Evolutionary conservation across 2,797 vertebrate genomes (phyloP).

Genomic region (Anguilla marmorata): DNA sequence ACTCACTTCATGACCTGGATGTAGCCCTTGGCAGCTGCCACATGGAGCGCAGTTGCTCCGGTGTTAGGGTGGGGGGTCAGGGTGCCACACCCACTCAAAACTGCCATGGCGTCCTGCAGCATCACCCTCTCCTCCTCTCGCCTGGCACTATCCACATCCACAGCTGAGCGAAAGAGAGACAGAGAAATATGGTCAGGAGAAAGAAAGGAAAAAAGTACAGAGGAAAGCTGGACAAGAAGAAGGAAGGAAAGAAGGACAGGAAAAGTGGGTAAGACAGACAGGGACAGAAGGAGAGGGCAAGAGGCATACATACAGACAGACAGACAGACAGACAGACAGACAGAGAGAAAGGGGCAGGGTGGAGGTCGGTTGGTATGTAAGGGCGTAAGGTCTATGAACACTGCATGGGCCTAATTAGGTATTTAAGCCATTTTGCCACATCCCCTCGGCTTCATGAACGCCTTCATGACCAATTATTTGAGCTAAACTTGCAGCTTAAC

Average conservation of each 20-base stretch:
- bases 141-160: constrained; percentile 78
- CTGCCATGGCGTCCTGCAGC: constrained; percentile 74
- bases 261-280: not conserved
- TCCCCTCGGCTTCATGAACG: not conserved
- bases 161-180: constrained; percentile 57
- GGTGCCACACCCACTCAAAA: constrained; percentile 65
- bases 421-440: not conserved
- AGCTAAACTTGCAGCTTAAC: not conserved
- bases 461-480: not conserved
- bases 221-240: not conserved
- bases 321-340: not conserved
- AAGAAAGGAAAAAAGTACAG: not conserved
- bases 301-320: not conserved
- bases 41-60: constrained; percentile 78
- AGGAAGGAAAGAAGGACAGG: not conserved
- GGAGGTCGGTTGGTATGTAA: not conserved
- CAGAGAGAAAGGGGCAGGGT: not conserved
- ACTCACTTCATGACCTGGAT: constrained; percentile 83
- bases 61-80: constrained; percentile 78
- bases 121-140: constrained; percentile 80
- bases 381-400: not conserved
- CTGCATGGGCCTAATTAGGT: not conserved
- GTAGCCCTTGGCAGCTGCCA: constrained; percentile 82
- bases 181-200: not conserved
- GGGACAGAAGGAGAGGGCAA: not conserved